phyloP scores from a whole-genome alignment of 2,888 invertebrate genomes.

The Acrobasis consociella region DNA sequence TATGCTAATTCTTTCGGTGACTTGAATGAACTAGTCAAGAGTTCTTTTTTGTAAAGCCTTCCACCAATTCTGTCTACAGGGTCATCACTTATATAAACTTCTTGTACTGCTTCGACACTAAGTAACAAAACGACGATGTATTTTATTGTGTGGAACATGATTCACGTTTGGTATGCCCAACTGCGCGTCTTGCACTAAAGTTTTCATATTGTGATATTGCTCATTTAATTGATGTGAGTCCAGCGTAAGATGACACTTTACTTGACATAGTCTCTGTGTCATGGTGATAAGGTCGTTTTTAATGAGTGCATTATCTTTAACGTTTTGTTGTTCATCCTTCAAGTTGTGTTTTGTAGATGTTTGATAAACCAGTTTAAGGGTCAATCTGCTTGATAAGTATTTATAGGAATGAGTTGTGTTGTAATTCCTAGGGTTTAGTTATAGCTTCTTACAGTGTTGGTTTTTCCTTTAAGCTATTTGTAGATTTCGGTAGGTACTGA shows the following conservation, averaged over 20 bases:
- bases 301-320: background rate
- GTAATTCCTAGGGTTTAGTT: background rate
- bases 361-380: constrained; percentile 55
- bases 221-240: constrained; percentile 39
- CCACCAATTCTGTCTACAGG: constrained; percentile 62
- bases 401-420: constrained; percentile 8
- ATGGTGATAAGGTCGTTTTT: constrained; percentile 27
- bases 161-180: background rate
- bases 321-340: constrained; percentile 14
- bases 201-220: constrained; percentile 45
- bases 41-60: constrained; percentile 62
- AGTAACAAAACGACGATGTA: constrained; percentile 37
- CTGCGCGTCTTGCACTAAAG: constrained; percentile 40
- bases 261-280: background rate
- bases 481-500: too few relatives aligned
- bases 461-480: too few relatives aligned
- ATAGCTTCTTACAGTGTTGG: too few relatives aligned
- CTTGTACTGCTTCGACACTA: constrained; percentile 52
- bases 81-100: constrained; percentile 54
- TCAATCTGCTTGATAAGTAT: constrained; percentile 33
- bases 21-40: constrained; percentile 49
- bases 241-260: background rate
- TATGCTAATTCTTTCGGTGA: constrained; percentile 65
- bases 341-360: constrained; percentile 41
- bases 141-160: background rate